Evolutionary conservation across 2,113 vertebrate genomes (phyloP), one percentile per base, ranked within the genome.

Genomic region (Cygnus buccinator): DNA sequence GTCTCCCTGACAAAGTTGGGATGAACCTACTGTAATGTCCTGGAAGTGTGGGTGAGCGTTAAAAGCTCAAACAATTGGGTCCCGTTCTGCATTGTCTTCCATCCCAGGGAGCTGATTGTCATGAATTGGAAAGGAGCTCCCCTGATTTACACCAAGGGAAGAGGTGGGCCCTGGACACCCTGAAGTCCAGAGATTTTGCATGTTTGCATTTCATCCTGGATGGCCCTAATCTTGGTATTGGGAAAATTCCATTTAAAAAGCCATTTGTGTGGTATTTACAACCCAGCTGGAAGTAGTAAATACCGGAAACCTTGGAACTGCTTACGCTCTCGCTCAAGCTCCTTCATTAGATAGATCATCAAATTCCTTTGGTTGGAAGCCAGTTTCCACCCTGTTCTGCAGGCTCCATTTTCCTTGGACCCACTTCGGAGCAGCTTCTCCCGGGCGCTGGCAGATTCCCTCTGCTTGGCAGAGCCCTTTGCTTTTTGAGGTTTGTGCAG

Each of bases 261-360:
- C 94, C 93, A 73, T 96, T 96, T 93, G 78, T 87, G 41, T 87
- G 93, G 94, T 91, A 96, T 97, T 95, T 94, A 94, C 84, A 94
- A 20, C 77, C 91, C 96, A 96, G 96, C 94, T 97, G 96, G 95
- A 96, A 94, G 95, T 80, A 94, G 94, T 94, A 96, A 97, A 95
- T 97, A 94, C 89, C 46, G 89, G 94, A 94, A 96, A 93, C 59
- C 93, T 95, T 97, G 95, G 95, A 96, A 83, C 87, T n/a, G 37
- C 88, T 93, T 28, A 9, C 28, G 70, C 67, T 96, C 86, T 86
- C 37, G 1, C 76, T 97, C 83, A 2, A 37, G 70, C 84, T 93
- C 95, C 93, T 87, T 94, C 96, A 52, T 93, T 87, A 94, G 93
- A 96, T 94, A 91, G 94, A 89, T 89, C 95, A 94, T 82, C 94